phyloP scores from a whole-genome alignment of 2,113 vertebrate species.

The Tupaia chinensis region DNA sequence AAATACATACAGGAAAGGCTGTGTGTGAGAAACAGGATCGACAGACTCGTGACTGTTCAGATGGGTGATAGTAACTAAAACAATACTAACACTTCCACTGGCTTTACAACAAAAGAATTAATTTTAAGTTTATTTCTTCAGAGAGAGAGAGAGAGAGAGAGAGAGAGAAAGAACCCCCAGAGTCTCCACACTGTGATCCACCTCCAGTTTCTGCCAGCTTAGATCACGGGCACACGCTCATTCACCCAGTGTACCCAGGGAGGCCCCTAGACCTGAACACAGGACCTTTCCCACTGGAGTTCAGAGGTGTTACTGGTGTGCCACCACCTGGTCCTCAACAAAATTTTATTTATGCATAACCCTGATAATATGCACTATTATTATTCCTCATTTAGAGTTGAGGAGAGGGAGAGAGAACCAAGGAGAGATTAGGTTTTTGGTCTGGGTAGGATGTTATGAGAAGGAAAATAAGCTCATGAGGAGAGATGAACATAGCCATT shows the following conservation, averaged over 20 bases:
- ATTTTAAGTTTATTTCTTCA: too few relatives aligned
- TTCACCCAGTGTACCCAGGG: too few relatives aligned
- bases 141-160: too few relatives aligned
- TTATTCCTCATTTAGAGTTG: not conserved
- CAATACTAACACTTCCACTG: not conserved
- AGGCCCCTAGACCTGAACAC: too few relatives aligned
- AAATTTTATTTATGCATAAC: not conserved
- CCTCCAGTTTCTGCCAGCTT: too few relatives aligned
- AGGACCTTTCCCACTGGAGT: too few relatives aligned
- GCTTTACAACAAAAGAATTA: not conserved
- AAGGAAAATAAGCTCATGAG: not conserved
- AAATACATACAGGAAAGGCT: not conserved
- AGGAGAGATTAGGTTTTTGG: not conserved
- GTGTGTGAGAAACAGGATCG: not conserved
- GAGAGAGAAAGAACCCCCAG: too few relatives aligned
- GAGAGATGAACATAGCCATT: not conserved
- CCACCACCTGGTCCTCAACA: not conserved
- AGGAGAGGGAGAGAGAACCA: not conserved
- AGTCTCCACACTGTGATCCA: too few relatives aligned
- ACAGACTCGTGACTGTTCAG: not conserved
- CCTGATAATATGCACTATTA: not conserved
- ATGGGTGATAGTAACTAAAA: not conserved
- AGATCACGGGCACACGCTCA: too few relatives aligned
- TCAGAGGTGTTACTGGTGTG: too few relatives aligned
- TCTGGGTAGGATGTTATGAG: not conserved